A percentile compares a stretch with the other conserved stretches of the same genome.
Evolutionary conservation across 2,797 vertebrate genomes (phyloP).

Genomic region (Triplophysa yarkandensis): DNA sequence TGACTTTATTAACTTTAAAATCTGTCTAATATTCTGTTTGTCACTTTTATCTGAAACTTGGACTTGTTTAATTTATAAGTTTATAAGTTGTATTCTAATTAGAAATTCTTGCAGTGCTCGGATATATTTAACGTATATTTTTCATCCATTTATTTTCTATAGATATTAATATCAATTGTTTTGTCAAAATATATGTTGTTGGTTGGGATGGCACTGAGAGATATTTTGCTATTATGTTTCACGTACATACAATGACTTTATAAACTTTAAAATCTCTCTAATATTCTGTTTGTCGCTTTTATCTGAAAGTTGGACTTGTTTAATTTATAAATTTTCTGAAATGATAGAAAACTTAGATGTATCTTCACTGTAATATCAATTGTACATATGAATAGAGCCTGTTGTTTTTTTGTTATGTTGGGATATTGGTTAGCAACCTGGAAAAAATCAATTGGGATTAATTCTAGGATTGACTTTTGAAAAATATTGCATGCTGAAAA

Average conservation of each 20-base stretch:
- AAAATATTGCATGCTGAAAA: no score
- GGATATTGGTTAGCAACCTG: no score
- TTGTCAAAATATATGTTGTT: constrained; percentile 63
- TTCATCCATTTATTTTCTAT: constrained; percentile 59
- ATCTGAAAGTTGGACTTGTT: not conserved
- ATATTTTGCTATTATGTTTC: constrained; percentile 63
- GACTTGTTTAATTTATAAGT: not conserved
- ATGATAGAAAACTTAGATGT: no score
- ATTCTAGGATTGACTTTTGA: no score
- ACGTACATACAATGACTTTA: constrained; percentile 51
- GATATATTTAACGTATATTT: constrained; percentile 52
- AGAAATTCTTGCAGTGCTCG: constrained; percentile 53
- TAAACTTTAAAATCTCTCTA: constrained; percentile 14
- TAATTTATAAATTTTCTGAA: not conserved
- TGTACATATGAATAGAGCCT: no score
- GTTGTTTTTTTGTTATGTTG: no score
- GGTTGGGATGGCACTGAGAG: constrained; percentile 65
- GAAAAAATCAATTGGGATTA: no score
- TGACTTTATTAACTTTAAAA: constrained; percentile 25
- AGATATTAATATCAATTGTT: constrained; percentile 70
- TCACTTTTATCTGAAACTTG: no score
- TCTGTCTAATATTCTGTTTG: no score
- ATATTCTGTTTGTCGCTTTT: no score
- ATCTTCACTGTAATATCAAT: no score
- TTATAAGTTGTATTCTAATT: constrained; percentile 56